phyloP scores from a whole-genome alignment of 1,140 invertebrate species.

The Cyclargus thomasi region DNA sequence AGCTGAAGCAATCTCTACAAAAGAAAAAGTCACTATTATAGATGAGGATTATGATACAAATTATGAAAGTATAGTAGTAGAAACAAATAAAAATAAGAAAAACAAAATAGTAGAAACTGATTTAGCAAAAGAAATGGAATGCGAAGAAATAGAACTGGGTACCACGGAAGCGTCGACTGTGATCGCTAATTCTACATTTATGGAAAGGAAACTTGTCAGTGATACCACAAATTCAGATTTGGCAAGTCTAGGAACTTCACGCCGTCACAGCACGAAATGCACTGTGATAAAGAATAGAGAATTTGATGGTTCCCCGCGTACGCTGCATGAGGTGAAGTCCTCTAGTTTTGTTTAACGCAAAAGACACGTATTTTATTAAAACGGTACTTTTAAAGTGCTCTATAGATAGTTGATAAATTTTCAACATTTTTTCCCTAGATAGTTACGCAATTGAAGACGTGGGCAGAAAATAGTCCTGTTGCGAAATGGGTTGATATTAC shows the following conservation, averaged over 20 bases:
- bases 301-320: conserved; percentile 35
- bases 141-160: background rate
- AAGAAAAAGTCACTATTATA: background rate
- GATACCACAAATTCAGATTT: background rate
- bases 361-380: too few species aligned
- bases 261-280: background rate
- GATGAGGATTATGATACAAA: background rate
- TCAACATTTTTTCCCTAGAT: conserved; percentile 37
- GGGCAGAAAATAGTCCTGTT: conserved; percentile 57
- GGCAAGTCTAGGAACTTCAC: background rate
- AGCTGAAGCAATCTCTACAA: background rate
- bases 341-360: too few species aligned
- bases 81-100: background rate
- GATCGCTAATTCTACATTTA: background rate
- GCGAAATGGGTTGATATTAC: conserved; percentile 60
- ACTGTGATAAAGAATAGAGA: background rate
- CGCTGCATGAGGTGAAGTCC: conserved; percentile 44
- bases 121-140: background rate
- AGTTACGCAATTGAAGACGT: conserved; percentile 46
- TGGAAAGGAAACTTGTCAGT: background rate
- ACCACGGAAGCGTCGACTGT: background rate
- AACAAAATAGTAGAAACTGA: background rate
- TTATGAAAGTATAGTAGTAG: background rate
- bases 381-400: too few species aligned
- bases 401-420: background rate